These are phyloP conservation scores for Neolamprologus toae DNA, from an alignment of 2,113 vertebrate genomes.

Conservation along the genomic window DNA sequence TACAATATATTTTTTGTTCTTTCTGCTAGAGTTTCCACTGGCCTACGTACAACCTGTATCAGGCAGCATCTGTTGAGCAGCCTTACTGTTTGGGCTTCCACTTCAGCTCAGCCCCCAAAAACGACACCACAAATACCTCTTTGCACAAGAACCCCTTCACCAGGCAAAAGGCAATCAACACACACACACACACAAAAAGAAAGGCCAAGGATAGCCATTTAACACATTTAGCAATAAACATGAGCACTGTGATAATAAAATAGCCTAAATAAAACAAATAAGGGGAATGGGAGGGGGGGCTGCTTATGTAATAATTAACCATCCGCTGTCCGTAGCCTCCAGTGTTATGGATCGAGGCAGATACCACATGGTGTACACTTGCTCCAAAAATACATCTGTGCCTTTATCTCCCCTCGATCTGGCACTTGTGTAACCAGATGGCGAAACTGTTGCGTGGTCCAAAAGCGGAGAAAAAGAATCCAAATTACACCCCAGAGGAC, in stretches of 20 bases:
- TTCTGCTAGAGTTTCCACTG: not conserved
- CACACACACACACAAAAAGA: not conserved
- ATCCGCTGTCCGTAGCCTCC: constrained; percentile 47
- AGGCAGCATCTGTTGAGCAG: constrained; percentile 24
- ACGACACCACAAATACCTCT: constrained; percentile 1
- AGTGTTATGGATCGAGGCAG: constrained; percentile 26
- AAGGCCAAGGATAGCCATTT: constrained; percentile 27
- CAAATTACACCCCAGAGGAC: not conserved
- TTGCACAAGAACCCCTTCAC: constrained; percentile 14
- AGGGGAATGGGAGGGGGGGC: not conserved
- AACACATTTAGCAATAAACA: constrained; percentile 32
- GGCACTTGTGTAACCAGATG: constrained; percentile 30
- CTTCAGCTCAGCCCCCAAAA: not conserved
- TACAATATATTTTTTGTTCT: not conserved
- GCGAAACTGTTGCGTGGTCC: not conserved
- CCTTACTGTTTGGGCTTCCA: not conserved
- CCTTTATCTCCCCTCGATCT: not conserved
- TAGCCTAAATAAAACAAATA: not conserved
- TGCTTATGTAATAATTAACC: constrained; percentile 33
- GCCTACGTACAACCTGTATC: not conserved
- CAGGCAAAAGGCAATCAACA: constrained; percentile 45
- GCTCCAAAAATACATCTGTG: constrained; percentile 22
- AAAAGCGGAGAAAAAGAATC: not conserved
- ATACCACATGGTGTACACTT: constrained; percentile 48
- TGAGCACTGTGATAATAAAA: constrained; percentile 5